A percentile compares a stretch with the other conserved stretches of the same genome.
Conservation (phyloP, 92 coral and sea anemone species). For the Pocillopora meandrina region DNA sequence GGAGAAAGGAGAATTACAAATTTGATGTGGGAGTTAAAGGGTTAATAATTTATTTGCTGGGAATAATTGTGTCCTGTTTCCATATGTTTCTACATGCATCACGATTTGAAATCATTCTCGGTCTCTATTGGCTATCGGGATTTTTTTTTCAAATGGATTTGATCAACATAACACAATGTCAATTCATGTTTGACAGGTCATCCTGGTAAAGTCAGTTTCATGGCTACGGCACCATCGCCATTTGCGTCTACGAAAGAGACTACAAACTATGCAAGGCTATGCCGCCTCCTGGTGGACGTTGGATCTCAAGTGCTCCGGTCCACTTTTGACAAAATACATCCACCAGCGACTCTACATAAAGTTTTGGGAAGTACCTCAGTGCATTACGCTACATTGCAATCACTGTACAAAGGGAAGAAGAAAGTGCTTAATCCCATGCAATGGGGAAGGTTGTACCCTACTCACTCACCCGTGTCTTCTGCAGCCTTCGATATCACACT, state of each 20-base stretch:
- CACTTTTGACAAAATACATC: constrained; percentile 36
- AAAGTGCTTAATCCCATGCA: constrained; percentile 49
- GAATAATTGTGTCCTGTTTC: too few relatives aligned
- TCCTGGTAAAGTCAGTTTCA: background rate
- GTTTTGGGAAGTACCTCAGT: constrained; percentile 4
- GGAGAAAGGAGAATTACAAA: too few relatives aligned
- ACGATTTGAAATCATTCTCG: too few relatives aligned
- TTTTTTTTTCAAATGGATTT: too few relatives aligned
- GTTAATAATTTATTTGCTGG: too few relatives aligned
- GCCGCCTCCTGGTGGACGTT: constrained; percentile 42
- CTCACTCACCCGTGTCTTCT: constrained; percentile 36
- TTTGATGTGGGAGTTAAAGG: too few relatives aligned
- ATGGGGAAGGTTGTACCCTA: constrained; percentile 58
- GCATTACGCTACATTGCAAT: background rate
- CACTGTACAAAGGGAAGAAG: constrained; percentile 7
- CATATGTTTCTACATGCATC: too few relatives aligned
- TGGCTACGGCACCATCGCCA: background rate
- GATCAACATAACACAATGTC: too few relatives aligned
- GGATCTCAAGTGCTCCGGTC: constrained; percentile 31
- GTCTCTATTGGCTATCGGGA: too few relatives aligned
- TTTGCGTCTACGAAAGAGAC: constrained; percentile 33
- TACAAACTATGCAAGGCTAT: constrained; percentile 48
- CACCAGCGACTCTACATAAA: constrained; percentile 18
- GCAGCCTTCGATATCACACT: constrained; percentile 51
- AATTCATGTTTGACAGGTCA: background rate